Evolutionary conservation across 2,888 invertebrate species (phyloP), one percentile per base, ranked within the genome.

Genomic region (Melinaea menophilus): DNA sequence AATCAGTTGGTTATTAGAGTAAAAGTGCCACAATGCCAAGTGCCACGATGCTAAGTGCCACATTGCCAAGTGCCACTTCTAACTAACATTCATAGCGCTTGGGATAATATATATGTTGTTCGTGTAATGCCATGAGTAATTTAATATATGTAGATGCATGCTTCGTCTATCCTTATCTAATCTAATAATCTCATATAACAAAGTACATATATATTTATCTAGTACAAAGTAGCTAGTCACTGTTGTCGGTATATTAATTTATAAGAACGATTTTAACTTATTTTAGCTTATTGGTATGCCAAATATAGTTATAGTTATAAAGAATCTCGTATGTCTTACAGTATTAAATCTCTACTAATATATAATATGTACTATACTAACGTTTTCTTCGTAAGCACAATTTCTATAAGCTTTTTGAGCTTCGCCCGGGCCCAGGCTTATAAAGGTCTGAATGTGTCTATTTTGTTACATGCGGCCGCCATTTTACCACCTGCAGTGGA

Each of bases 401-500:
- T 22, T 22, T 22, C 22, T 22, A 22, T 22, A 22, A 22, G 22
- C 22, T 22, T 22, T 22, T 0, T 22, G 22, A 22, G 22, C 22
- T 22, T 22, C 22, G 22, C 22, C 22, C 22, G 22, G 22, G 22
- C 51, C 31, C 51, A 51, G 11, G 2, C 31, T 31, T 22, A 51
- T 2, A 9, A 22, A 11, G 72, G 83, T 82, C 83, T 89, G 84
- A 86, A 88, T 78, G 74, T 86, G 87, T 89, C 81, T 89, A 82
- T 90, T 91, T 91, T 91, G 89, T 92, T 92, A 86, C 91, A 92
- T 92, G 91, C 91, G 91, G 91, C 90, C 84, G 90, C 86, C 90
- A 86, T 85, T 88, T 84, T 86, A 85, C 90, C 90, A 88, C 89
- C 89, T 86, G 90, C 93, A 93, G 93, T 91, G 92, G 93, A 93